Percentiles rank a stretch among this genome's conserved stretches.
Evolutionary conservation across 1,140 invertebrate genomes (phyloP).

Genomic region (Batillaria attramentaria): DNA sequence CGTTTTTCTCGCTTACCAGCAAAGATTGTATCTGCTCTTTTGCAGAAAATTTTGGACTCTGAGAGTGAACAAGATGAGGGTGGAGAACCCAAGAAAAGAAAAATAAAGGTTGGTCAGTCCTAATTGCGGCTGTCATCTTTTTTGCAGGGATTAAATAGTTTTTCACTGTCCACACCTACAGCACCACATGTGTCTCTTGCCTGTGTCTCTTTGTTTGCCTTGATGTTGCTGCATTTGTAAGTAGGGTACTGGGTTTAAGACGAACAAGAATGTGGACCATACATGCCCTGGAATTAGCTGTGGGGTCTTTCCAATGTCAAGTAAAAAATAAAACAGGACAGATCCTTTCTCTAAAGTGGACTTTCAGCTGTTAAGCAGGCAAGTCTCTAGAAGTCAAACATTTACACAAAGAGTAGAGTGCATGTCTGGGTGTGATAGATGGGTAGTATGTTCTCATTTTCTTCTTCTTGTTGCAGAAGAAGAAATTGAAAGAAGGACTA

Average conservation of each 20-base stretch:
- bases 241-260: background rate
- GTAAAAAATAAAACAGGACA: background rate
- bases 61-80: constrained; percentile 3
- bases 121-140: background rate
- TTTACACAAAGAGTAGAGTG: background rate
- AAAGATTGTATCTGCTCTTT: background rate
- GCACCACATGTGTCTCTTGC: background rate
- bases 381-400: too few species aligned
- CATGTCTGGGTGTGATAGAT: background rate
- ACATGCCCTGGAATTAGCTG: background rate
- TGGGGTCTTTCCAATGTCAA: background rate
- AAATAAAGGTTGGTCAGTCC: constrained; percentile 20
- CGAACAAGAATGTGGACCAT: too few species aligned
- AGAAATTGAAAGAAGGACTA: constrained; percentile 57
- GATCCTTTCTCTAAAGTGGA: background rate
- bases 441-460: background rate
- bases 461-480: constrained; percentile 51
- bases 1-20: background rate
- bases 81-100: constrained; percentile 25
- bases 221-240: background rate
- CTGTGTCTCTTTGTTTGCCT: background rate
- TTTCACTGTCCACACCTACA: background rate
- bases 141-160: background rate
- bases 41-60: constrained; percentile 26
- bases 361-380: background rate